Evolutionary conservation across 2,888 invertebrate genomes (phyloP).

Genomic region (Neoaliturus tenellus): DNA sequence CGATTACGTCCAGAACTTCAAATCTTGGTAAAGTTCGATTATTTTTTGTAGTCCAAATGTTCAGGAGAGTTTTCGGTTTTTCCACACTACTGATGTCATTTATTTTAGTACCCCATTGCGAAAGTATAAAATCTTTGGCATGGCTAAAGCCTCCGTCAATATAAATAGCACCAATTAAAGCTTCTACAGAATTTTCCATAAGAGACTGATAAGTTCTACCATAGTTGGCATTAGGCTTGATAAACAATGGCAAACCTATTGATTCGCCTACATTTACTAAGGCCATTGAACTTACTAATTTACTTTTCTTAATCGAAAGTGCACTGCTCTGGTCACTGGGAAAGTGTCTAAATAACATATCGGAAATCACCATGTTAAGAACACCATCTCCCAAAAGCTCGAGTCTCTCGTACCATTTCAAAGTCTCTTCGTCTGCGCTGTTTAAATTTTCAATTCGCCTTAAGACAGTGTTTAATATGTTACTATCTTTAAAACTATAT

Average conservation of each 20-base stretch:
- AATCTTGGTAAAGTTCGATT: not conserved
- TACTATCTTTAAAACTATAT: not conserved
- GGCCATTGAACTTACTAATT: not conserved
- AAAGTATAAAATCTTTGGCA: not conserved
- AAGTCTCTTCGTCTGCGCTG: not conserved
- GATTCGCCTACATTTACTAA: not conserved
- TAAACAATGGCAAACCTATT: not conserved
- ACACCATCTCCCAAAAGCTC: not conserved
- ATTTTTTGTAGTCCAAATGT: not conserved
- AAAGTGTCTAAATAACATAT: not conserved
- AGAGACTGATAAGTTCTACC: not conserved
- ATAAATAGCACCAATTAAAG: not conserved
- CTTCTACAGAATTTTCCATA: not conserved
- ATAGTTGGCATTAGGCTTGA: not conserved
- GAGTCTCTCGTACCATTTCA: not conserved
- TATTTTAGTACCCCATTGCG: not conserved
- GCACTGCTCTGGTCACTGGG: not conserved
- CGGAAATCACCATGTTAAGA: not conserved
- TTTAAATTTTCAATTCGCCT: not conserved
- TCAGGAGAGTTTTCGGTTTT: not conserved
- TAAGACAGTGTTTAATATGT: not conserved
- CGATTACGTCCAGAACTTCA: not conserved
- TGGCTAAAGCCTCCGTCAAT: not conserved
- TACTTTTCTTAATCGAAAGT: not conserved
- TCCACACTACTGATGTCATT: not conserved